Evolutionary conservation across 1,140 invertebrate species (phyloP), one percentile per base, ranked within the genome.

Genomic region (Argopecten irradians): DNA sequence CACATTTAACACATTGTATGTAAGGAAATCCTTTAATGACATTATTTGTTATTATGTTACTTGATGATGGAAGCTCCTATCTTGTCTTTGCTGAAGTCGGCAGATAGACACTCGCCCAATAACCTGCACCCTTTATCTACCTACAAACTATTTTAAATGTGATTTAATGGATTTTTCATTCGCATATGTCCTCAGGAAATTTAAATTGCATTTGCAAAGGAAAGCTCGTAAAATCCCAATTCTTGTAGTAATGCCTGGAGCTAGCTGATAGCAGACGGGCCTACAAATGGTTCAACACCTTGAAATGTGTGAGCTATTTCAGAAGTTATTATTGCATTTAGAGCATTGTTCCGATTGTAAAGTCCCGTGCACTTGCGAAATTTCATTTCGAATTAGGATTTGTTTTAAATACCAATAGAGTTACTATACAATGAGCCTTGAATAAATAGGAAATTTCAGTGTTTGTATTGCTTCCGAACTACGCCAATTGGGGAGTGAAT

Each of bases 381-480:
- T 71, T 71, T 71, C 55, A 71, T 71, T 71, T 71, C 16, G 55
- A n/a, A 71, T 71, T 71, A 19, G n/a, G n/a, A 71, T 71, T 71
- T 71, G 55, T 28, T 71, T n/a, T 28, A 71, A 71, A 71, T 71
- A 16, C 55, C 55, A 28, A 11, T 16, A 71, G 28, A 28, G 8
- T n/a, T 5, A 71, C 5, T 16, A 71, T 0, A 19, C 14, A n/a
- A 0, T 71, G 22, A n/a, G n/a, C 2, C 5, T 28, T 8, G 55
- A 71, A 71, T 28, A 71, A 28, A 71, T 71, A 28, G 55, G 22
- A 71, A 71, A 71, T 11, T 16, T 71, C 28, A 71, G 8, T n/a
- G 22, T 28, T 71, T 16, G 2, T 19, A 46, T 46, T 46, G 43
- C 43, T 46, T 46, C 19, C 22, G 7, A n/a, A n/a, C n/a, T 28